phyloP scores from a whole-genome alignment of 2,888 invertebrate genomes.

The Monoplex corrugatus region DNA sequence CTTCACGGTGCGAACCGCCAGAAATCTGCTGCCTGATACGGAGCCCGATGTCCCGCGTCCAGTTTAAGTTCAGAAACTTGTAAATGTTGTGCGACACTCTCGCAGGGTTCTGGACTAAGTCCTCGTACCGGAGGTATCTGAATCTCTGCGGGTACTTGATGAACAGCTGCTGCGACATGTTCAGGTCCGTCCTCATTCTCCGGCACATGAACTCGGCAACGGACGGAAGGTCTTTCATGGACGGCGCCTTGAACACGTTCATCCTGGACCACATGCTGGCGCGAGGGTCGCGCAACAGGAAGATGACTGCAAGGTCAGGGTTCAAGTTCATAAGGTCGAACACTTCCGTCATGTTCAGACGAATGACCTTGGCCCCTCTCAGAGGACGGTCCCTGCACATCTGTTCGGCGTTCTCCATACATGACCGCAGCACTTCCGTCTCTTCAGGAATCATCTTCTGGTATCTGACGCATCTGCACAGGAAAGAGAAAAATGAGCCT shows the following conservation, averaged over 20 bases:
- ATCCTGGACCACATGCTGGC: conserved; percentile 36
- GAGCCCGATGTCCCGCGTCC: not conserved
- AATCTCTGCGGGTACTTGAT: not conserved
- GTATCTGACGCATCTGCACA: too few relatives aligned
- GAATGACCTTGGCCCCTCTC: conserved; percentile 24
- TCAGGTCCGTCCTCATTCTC: not conserved
- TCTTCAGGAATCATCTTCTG: too few relatives aligned
- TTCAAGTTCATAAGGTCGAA: conserved; percentile 30
- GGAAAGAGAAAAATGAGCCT: too few relatives aligned
- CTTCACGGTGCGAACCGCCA: too few relatives aligned
- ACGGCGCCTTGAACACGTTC: not conserved
- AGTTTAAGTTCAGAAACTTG: conserved; percentile 29
- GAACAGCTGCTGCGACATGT: not conserved
- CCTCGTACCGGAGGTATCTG: conserved; percentile 38
- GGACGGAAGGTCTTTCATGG: too few relatives aligned
- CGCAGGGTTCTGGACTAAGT: not conserved
- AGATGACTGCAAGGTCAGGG: conserved; percentile 41
- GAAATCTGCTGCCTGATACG: not conserved
- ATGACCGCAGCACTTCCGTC: too few relatives aligned
- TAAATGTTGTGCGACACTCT: conserved; percentile 4
- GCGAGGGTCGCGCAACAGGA: conserved; percentile 36
- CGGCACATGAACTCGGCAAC: conserved; percentile 16
- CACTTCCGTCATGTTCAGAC: not conserved
- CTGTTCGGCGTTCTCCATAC: too few relatives aligned
- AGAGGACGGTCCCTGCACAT: too few relatives aligned